Evolutionary conservation across 2,888 invertebrate genomes (phyloP), one percentile per base, ranked within the genome.

Genomic region (Caenorhabditis panamensis): DNA sequence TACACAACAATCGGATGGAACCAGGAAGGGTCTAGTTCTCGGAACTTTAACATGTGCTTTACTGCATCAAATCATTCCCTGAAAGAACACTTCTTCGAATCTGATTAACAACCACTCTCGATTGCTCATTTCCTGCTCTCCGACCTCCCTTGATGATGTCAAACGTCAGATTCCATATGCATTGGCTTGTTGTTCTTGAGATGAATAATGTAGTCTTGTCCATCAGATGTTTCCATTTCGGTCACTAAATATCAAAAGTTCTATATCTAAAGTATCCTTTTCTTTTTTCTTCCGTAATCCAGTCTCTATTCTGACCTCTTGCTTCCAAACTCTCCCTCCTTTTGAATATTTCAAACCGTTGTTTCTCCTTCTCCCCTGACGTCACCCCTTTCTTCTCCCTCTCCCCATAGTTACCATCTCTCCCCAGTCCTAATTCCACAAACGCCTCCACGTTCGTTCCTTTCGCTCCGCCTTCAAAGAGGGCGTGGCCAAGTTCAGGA

Each of bases 401-500:
- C 54, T 54, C 37, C n/a, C 71, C 71, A 2, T 71, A 56, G 71
- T 71, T 47, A 71, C 69, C 61, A 36, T 71, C n/a, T 31, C 66
- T 37, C 26, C n/a, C n/a, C n/a, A n/a, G n/a, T n/a, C n/a, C n/a
- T n/a, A n/a, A n/a, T n/a, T 44, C 26, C 4, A 20, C 28, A 1
- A 8, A 18, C 20, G n/a, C 28, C 47, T 6, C 62, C 28, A n/a
- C 28, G 9, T 31, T 31, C 36, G n/a, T 31, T 31, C 36, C 28
- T 24, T 54, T 54, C 9, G 6, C 51, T 16, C 51, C 22, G 20
- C 58, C 16, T 28, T 9, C 18, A 20, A 8, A 28, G 3, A 6
- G 62, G 49, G 49, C 62, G 31, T 18, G 31, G 49, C 62, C 36
- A 26, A 8, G 18, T 31, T 20, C 16, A 24, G 37, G 37, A 22